A percentile compares a stretch with the other conserved stretches of the same genome.
Evolutionary conservation across 92 coral and sea anemone species (phyloP).

Genomic region (Paramuricea clavata): DNA sequence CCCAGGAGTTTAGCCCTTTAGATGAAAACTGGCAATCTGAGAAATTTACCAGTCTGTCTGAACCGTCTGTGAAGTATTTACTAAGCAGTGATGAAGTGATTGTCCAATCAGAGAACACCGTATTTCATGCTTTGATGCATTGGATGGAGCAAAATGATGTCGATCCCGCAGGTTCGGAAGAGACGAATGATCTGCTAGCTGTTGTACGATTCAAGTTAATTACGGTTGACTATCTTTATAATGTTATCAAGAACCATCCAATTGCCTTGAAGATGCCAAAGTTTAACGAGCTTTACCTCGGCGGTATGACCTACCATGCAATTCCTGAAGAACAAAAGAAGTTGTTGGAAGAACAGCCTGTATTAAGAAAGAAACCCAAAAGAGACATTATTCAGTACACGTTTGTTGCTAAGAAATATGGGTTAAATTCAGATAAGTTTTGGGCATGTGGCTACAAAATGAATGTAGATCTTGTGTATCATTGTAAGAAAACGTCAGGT

Average conservation of each 20-base stretch:
- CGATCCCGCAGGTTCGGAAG: neutral
- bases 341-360: neutral
- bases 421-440: neutral
- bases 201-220: neutral
- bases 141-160: neutral
- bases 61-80: constrained; percentile 1
- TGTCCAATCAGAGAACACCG: neutral
- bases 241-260: no score
- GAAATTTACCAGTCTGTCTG: neutral
- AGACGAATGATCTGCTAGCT: neutral
- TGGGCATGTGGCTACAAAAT: neutral
- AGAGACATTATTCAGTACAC: neutral
- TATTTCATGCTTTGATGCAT: neutral
- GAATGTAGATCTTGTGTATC: neutral
- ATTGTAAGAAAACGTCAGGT: neutral
- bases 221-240: no score
- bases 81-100: neutral
- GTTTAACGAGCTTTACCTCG: no score
- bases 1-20: no score
- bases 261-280: no score
- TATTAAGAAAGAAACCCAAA: no score
- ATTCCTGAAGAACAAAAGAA: neutral
- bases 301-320: neutral
- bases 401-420: neutral
- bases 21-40: no score